Evolutionary conservation across 2,797 vertebrate species (phyloP), one percentile per base, ranked within the genome.

Genomic region (Ispidina lecontei): DNA sequence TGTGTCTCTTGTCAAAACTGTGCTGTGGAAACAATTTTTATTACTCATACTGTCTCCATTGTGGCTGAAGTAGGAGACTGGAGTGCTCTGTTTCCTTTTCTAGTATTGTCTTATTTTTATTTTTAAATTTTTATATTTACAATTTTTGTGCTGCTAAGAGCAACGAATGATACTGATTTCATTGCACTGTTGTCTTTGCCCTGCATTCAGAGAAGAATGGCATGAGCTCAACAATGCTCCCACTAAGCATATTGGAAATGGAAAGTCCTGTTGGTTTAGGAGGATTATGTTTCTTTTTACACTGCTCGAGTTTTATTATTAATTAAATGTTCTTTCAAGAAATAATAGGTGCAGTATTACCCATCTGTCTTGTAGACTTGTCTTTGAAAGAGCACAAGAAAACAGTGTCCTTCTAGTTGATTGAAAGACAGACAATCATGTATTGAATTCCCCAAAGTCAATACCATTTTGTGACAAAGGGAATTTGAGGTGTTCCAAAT

Each of bases 261-360:
- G 87, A 81, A 91, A 81, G 56, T 67, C 60, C 74, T 0, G 0
- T 52, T 69, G 58, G 23, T 62, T 72, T 83, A 55, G 70, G 18
- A 86, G 78, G 82, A 75, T 87, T 82, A 64, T 60, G 33, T 92
- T 91, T 89, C 56, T 69, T 60, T 91, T 64, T 86, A 58, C 22
- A 44, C 35, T 0, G 0, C 37, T 67, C 16, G 19, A 22, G 49
- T 79, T 92, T 91, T 84, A n/a, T 71, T 90, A 54, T 73, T 85
- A 82, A 89, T 92, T 72, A 70, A 58, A 29, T 67, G 14, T 68
- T 81, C 70, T 91, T 93, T 82, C 63, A 73, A 44, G 49, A 75
- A 72, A 41, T 49, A 77, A 46, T 77, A 51, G 19, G 6, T 69
- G 33, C 29, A 47, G 14, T 71, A 33, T 84, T 84, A 35, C 46